These are phyloP conservation scores for Acromyrmex echinatior DNA, from an alignment of 1,140 invertebrate species.

Conservation along the genomic window DNA sequence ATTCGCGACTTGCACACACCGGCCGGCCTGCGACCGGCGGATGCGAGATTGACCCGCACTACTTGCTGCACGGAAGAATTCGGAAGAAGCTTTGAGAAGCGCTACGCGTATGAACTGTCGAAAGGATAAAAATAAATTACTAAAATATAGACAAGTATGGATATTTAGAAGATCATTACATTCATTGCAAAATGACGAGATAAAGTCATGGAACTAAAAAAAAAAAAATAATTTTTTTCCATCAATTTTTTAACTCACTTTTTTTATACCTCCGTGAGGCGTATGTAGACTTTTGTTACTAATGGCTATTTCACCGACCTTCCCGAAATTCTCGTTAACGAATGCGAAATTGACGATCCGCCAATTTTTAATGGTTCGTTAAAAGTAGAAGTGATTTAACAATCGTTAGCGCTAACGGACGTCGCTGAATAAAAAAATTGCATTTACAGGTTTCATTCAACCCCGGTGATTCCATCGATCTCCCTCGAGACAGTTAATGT, in stretches of 20 bases:
- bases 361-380: slow-evolving; percentile 66
- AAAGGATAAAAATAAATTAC: not conserved
- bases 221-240: slow-evolving; percentile 23
- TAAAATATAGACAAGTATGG: not conserved
- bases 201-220: not conserved
- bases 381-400: slow-evolving; percentile 65
- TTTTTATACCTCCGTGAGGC: slow-evolving; percentile 41
- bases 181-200: not conserved
- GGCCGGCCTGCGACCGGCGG: not conserved
- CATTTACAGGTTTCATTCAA: slow-evolving; percentile 47
- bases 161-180: too few species aligned
- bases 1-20: slow-evolving; percentile 48
- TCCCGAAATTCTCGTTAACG: slow-evolving; percentile 63
- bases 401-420: slow-evolving; percentile 64
- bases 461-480: slow-evolving; percentile 50
- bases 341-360: slow-evolving; percentile 63
- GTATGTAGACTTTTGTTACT: slow-evolving; percentile 37
- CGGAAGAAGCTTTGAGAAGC: not conserved
- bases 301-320: slow-evolving; percentile 56
- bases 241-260: slow-evolving; percentile 24
- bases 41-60: slow-evolving; percentile 16
- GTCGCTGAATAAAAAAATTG: slow-evolving; percentile 61
- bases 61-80: slow-evolving; percentile 22
- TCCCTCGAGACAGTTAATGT: slow-evolving; percentile 55
- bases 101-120: not conserved